phyloP scores from a whole-genome alignment of 2,888 invertebrate species.

The Caenorhabditis sulstoni region DNA sequence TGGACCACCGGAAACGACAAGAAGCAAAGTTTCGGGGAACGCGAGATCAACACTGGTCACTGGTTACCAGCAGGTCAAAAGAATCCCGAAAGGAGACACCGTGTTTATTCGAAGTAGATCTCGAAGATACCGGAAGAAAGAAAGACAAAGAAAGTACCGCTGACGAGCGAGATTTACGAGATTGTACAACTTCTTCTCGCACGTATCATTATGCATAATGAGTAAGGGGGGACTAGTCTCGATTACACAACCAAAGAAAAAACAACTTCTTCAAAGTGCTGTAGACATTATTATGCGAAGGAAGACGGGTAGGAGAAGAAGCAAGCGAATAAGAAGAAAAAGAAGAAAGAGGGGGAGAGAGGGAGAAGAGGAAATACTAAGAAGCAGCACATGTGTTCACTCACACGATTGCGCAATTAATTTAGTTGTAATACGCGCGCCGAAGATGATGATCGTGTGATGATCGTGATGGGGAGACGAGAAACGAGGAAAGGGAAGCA shows the following conservation, averaged over 20 bases:
- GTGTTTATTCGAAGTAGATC: not conserved
- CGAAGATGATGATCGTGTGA: slow-evolving; percentile 36
- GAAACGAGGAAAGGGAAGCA: slow-evolving; percentile 15
- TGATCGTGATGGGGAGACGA: not conserved
- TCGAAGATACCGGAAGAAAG: not conserved
- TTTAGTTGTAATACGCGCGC: slow-evolving; percentile 55
- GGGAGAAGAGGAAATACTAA: not conserved
- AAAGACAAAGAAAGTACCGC: not conserved
- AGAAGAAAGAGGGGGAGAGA: not conserved
- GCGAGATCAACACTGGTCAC: not conserved
- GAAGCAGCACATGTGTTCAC: slow-evolving; percentile 31
- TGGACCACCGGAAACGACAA: slow-evolving; percentile 39
- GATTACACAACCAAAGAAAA: slow-evolving; percentile 35
- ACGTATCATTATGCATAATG: slow-evolving; percentile 39
- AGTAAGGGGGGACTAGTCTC: slow-evolving; percentile 31
- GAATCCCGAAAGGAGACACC: slow-evolving; percentile 8
- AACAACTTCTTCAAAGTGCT: slow-evolving; percentile 18
- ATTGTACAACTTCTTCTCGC: slow-evolving; percentile 16
- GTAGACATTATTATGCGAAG: slow-evolving; percentile 18
- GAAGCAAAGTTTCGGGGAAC: slow-evolving; percentile 21
- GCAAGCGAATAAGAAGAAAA: slow-evolving; percentile 28
- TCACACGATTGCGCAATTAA: slow-evolving; percentile 55
- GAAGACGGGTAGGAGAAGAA: slow-evolving; percentile 18
- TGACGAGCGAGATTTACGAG: slow-evolving; percentile 24
- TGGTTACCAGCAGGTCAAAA: not conserved